Evolutionary conservation across 2,888 invertebrate species (phyloP).

Genomic region (Gerris lacustris): DNA sequence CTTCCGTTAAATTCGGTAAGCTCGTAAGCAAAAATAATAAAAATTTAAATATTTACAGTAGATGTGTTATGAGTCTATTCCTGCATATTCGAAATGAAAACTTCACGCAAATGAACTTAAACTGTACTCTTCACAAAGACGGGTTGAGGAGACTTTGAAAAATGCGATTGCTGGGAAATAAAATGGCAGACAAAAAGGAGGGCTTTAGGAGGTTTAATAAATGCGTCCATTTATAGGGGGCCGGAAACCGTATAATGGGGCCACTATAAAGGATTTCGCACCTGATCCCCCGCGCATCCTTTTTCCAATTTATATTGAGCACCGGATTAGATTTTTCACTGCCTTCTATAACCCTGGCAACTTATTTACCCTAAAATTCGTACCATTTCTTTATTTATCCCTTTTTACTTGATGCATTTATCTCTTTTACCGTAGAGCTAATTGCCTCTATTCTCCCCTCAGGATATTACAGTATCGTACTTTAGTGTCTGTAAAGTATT

Average conservation of each 20-base stretch:
- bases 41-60: too few species aligned
- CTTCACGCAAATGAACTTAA: too few species aligned
- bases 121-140: too few species aligned
- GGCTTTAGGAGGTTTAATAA: conserved; percentile 1
- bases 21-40: too few species aligned
- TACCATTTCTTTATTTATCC: not conserved
- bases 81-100: too few species aligned
- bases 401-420: not conserved
- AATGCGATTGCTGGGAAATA: not conserved
- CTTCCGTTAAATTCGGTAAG: too few species aligned
- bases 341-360: not conserved
- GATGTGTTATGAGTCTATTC: too few species aligned
- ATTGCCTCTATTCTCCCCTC: too few species aligned
- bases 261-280: not conserved
- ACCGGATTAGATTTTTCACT: not conserved
- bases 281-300: not conserved
- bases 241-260: not conserved
- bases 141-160: not conserved
- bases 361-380: conserved; percentile 1
- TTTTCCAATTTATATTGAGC: not conserved
- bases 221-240: conserved; percentile 2
- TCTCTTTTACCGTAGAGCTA: not conserved
- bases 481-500: too few species aligned
- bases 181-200: not conserved
- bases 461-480: too few species aligned